Evolutionary conservation across 1,140 invertebrate genomes (phyloP), one percentile per base, ranked within the genome.

Genomic region (Meloidogyne exigua): DNA sequence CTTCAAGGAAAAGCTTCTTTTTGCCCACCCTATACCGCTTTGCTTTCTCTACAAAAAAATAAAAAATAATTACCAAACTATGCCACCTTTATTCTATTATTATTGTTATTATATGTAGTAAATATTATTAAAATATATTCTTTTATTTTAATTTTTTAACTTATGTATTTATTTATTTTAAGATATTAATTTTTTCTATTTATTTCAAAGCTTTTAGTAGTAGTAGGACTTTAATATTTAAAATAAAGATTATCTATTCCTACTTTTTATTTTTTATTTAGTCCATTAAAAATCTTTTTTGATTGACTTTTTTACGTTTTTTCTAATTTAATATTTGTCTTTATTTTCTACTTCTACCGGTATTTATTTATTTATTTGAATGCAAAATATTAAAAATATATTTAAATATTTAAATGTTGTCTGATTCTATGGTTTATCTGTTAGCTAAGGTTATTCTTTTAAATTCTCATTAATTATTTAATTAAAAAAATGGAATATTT

Each of bases 381-480:
- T 39, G 36, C 9, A 10, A 39, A 39, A 39, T 39, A 9, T 9
- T 9, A 39, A 39, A 39, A 39, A 39, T 9, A 39, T 10, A 39
- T 9, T 39, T 39, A 9, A 9, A 9, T 4, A 39, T 9, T 39
- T 39, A 39, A 39, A 76, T 76, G 75, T 64, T 76, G 1, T 39
- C 75, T n/a, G 75, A 76, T 26, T 32, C 71, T 57, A 26, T 78
- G 76, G 70, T 78, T 36, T 78, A 75, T 79, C 12, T 79, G 25
- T 68, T 79, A 69, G 75, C 74, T 28, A 79, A 72, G 44, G 44
- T 66, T 32, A 32, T 21, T 32, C 9, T 10, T 39, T n/a, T 7
- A 42, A 67, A 57, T 39, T 42, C 25, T 75, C 0, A 44, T 44
- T 74, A 13, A 18, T 25, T 15, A 65, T 12, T 23, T 39, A 73